These are phyloP conservation scores for Fragum sueziense DNA, from an alignment of 2,888 invertebrate species.

Conservation along the genomic window DNA sequence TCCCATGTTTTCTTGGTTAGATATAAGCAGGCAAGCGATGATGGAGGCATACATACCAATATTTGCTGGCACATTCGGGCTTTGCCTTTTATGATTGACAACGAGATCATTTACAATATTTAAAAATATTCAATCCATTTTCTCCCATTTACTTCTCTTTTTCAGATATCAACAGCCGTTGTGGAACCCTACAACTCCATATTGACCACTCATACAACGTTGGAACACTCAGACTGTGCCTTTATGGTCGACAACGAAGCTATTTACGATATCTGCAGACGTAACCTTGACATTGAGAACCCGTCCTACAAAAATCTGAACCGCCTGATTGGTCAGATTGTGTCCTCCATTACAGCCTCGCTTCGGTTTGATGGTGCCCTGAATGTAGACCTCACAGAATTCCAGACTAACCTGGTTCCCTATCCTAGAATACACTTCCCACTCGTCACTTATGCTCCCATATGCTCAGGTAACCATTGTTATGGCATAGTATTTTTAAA, in stretches of 20 bases:
- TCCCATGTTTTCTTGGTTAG: background rate
- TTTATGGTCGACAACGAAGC: slow-evolving; percentile 98
- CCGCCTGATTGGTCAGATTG: slow-evolving; percentile 95
- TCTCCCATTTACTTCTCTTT: background rate
- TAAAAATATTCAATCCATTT: background rate
- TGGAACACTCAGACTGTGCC: slow-evolving; percentile 94
- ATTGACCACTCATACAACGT: slow-evolving; percentile 95
- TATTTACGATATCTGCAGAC: slow-evolving; percentile 92
- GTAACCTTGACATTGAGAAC: slow-evolving; percentile 90
- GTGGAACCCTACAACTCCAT: slow-evolving; percentile 99
- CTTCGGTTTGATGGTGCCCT: slow-evolving; percentile 84
- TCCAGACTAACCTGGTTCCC: slow-evolving; percentile 83
- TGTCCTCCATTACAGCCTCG: slow-evolving; percentile 82
- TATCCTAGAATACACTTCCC: slow-evolving; percentile 90
- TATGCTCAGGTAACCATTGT: slow-evolving; percentile 87
- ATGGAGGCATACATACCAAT: background rate
- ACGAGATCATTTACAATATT: background rate
- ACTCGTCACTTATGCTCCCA: slow-evolving; percentile 92
- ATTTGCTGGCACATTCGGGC: background rate
- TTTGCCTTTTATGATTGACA: too few relatives aligned
- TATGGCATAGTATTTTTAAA: background rate
- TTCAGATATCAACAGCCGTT: slow-evolving; percentile 89
- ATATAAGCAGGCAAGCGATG: background rate
- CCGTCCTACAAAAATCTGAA: slow-evolving; percentile 95
- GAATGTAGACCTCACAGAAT: slow-evolving; percentile 84